Conservation (phyloP, 1,140 invertebrate species). For the Leucophenga varia region DNA sequence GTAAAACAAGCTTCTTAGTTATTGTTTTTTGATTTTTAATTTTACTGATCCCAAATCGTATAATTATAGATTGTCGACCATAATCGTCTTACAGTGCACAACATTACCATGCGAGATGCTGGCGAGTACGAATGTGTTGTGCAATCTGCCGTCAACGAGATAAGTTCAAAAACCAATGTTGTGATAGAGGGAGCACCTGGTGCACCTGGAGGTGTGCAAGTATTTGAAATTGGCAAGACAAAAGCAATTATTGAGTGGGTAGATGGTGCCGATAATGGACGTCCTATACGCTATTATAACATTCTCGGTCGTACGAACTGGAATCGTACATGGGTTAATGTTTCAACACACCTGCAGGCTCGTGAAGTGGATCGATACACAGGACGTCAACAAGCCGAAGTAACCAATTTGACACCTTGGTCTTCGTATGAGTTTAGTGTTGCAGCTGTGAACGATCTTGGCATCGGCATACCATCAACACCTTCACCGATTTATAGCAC, state of each 20-base stretch:
- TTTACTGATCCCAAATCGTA: slow-evolving; percentile 25
- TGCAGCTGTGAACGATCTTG: slow-evolving; percentile 79
- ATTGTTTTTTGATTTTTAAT: too few species aligned
- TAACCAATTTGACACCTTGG: slow-evolving; percentile 80
- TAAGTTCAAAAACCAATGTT: slow-evolving; percentile 70
- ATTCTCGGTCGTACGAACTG: slow-evolving; percentile 83
- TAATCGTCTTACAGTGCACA: slow-evolving; percentile 76
- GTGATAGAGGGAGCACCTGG: slow-evolving; percentile 83
- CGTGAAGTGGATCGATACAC: slow-evolving; percentile 72
- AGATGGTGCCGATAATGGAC: slow-evolving; percentile 83
- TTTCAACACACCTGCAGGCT: slow-evolving; percentile 64
- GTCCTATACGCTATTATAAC: slow-evolving; percentile 72
- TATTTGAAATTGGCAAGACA: slow-evolving; percentile 71
- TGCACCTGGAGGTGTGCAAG: slow-evolving; percentile 76
- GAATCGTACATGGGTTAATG: slow-evolving; percentile 77
- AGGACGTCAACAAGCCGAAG: slow-evolving; percentile 68
- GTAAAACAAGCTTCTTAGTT: too few species aligned
- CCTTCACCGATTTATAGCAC: slow-evolving; percentile 83
- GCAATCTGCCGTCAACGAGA: slow-evolving; percentile 81
- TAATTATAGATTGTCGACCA: slow-evolving; percentile 62
- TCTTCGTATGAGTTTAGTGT: slow-evolving; percentile 90
- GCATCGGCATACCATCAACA: slow-evolving; percentile 72
- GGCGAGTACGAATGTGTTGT: slow-evolving; percentile 88
- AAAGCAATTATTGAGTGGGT: slow-evolving; percentile 84
- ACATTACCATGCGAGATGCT: slow-evolving; percentile 80